Evolutionary conservation across 2,113 vertebrate genomes (phyloP).

Genomic region (Lamprotornis superbus): DNA sequence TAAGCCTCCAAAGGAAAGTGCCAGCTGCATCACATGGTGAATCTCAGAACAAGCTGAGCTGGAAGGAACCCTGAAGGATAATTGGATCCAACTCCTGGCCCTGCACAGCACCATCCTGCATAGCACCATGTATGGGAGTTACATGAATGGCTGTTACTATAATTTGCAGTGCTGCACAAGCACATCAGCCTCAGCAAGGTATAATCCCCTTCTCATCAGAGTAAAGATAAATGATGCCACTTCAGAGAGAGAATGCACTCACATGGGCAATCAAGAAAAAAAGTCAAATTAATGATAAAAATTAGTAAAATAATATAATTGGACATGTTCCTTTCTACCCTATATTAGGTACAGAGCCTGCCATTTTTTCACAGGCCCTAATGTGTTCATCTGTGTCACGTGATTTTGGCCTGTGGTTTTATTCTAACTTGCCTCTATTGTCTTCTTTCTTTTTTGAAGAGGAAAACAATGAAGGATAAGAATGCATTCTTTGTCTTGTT

Average conservation of each 20-base stretch:
- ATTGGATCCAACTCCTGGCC: background rate
- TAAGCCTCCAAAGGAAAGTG: background rate
- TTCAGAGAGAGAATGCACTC: background rate
- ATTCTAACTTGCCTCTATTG: background rate
- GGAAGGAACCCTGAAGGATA: background rate
- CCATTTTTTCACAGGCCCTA: background rate
- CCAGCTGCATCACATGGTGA: background rate
- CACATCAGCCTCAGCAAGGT: background rate
- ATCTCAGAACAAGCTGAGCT: background rate
- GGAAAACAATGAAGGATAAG: background rate
- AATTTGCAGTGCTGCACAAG: background rate
- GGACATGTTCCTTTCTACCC: background rate
- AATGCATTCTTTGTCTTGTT: background rate
- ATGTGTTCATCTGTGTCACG: background rate
- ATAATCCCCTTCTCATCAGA: background rate
- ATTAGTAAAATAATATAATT: background rate
- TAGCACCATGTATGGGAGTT: background rate
- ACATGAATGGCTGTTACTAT: background rate
- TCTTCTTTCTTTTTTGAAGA: background rate
- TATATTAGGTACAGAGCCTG: background rate
- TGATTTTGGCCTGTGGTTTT: background rate
- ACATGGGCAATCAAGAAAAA: background rate
- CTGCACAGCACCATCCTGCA: background rate
- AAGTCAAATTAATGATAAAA: background rate
- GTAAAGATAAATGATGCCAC: background rate